These are phyloP conservation scores for Rhinoptilus africanus DNA, from an alignment of 2,113 vertebrate genomes.

Conservation along the genomic window DNA sequence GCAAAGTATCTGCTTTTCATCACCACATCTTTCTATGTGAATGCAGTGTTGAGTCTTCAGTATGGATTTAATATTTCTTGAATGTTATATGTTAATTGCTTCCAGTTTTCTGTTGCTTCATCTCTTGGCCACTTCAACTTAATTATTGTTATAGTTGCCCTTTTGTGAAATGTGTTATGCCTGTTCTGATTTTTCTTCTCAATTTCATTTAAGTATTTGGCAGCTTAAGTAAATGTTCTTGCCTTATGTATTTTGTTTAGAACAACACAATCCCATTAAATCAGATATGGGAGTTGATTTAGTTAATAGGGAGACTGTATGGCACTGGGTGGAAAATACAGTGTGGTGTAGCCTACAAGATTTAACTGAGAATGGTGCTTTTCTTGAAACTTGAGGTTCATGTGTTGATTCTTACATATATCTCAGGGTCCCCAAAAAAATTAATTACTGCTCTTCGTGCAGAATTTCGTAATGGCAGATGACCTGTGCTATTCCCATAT, in stretches of 20 bases:
- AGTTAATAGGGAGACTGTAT: not conserved
- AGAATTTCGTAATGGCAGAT: not conserved
- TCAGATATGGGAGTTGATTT: not conserved
- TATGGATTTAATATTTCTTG: not conserved
- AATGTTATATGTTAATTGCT: conserved; percentile 28
- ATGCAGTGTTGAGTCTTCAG: not conserved
- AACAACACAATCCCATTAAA: conserved; percentile 16
- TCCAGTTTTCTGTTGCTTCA: conserved; percentile 22
- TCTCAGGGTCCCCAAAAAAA: not conserved
- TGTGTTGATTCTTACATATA: not conserved
- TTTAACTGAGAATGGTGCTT: not conserved
- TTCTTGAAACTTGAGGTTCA: not conserved
- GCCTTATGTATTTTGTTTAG: conserved; percentile 2
- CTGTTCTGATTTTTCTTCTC: conserved; percentile 7
- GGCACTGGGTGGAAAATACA: not conserved
- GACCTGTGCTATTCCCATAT: not conserved
- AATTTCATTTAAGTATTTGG: not conserved
- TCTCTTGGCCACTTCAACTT: conserved; percentile 17
- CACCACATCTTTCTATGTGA: not conserved
- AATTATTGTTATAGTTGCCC: conserved; percentile 22
- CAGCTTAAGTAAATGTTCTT: not conserved
- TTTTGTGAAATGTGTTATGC: not conserved
- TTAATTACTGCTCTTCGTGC: not conserved
- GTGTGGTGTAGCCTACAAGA: not conserved
- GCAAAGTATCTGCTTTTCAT: conserved; percentile 9